Percentiles rank a stretch among this genome's conserved stretches.
These are phyloP conservation scores for Pterobdella sp. DNA, from an alignment of 2,888 invertebrate genomes.

Conservation along the genomic window DNA sequence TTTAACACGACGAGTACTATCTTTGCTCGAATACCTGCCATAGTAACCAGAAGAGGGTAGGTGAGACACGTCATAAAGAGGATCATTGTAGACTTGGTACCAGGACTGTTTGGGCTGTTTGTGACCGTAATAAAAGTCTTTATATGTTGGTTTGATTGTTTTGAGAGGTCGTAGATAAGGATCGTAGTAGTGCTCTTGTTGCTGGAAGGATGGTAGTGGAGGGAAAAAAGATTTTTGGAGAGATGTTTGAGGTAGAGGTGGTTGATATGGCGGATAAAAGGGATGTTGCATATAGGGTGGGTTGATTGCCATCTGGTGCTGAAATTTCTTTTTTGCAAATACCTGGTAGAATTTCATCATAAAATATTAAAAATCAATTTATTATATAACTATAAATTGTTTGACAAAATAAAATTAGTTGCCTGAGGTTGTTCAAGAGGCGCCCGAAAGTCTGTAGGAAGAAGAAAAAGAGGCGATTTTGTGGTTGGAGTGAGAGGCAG, in stretches of 20 bases:
- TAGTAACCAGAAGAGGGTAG: background rate
- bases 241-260: slow-evolving; percentile 36
- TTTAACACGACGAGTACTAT: background rate
- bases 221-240: background rate
- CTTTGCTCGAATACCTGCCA: background rate
- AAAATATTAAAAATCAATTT: background rate
- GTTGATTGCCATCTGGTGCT: slow-evolving; percentile 8
- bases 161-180: slow-evolving; percentile 2
- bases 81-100: background rate
- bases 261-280: slow-evolving; percentile 38
- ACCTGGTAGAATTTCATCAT: background rate
- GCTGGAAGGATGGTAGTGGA: slow-evolving; percentile 4
- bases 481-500: slow-evolving; percentile 38
- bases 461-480: background rate
- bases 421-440: slow-evolving; percentile 24
- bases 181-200: slow-evolving; percentile 15
- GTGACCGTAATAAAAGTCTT: background rate
- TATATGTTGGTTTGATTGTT: background rate
- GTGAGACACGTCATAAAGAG: background rate
- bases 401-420: background rate
- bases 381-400: background rate
- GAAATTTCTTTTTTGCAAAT: slow-evolving; percentile 11
- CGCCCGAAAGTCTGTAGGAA: background rate
- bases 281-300: slow-evolving; percentile 39
- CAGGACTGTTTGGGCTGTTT: background rate